phyloP scores from a whole-genome alignment of 2,113 vertebrate species.

The Physeter macrocephalus region DNA sequence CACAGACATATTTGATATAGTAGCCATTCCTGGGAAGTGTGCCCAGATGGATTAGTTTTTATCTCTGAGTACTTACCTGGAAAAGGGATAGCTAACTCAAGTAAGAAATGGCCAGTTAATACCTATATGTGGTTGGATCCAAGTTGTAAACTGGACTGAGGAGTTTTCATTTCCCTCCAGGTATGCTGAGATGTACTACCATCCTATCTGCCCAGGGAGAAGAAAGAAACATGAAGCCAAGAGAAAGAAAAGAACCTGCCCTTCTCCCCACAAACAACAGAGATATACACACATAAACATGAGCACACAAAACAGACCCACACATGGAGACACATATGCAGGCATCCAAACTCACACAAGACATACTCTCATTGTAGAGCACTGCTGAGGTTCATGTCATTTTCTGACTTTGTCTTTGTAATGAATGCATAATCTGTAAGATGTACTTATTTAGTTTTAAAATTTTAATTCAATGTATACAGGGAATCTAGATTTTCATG shows the following conservation, averaged over 20 bases:
- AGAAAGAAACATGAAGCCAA: not conserved
- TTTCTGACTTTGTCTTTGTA: not conserved
- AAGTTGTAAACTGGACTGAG: not conserved
- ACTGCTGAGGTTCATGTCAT: not conserved
- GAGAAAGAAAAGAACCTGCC: not conserved
- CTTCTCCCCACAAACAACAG: not conserved
- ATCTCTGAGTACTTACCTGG: not conserved
- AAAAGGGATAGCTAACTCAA: not conserved
- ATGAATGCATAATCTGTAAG: not conserved
- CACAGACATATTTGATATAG: not conserved
- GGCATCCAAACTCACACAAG: not conserved
- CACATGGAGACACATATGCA: not conserved
- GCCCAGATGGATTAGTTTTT: not conserved
- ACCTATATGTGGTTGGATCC: not conserved
- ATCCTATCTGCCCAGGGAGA: not conserved
- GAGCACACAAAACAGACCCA: not conserved
- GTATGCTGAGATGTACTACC: not conserved
- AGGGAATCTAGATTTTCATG: not conserved
- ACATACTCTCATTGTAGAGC: not conserved
- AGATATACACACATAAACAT: not conserved
- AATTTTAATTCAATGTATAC: not conserved
- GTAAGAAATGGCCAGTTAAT: not conserved
- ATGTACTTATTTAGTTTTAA: slow-evolving; percentile 26
- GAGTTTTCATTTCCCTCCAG: not conserved
- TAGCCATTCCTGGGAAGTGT: not conserved